Evolutionary conservation across 2,888 invertebrate genomes (phyloP).

Genomic region (Brenthis ino): DNA sequence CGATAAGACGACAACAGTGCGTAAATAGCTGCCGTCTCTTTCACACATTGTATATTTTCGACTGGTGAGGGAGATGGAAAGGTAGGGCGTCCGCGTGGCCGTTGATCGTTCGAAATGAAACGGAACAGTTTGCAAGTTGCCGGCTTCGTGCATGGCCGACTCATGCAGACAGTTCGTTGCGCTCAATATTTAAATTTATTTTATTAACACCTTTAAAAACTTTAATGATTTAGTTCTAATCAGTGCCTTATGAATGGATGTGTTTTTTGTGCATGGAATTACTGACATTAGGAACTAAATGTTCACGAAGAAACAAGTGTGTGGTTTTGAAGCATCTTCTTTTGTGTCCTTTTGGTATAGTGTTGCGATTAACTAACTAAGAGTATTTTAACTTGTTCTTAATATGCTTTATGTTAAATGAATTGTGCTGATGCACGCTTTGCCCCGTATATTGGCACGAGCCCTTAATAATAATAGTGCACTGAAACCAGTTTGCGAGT

Average conservation of each 20-base stretch:
- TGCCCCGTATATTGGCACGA: constrained; percentile 76
- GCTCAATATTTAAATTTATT: constrained; percentile 71
- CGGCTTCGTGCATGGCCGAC: constrained; percentile 76
- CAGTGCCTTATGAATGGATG: constrained; percentile 79
- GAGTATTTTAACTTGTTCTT: constrained; percentile 55
- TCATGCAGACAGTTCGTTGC: constrained; percentile 69
- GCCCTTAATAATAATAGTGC: constrained; percentile 81
- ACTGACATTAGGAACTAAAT: constrained; percentile 56
- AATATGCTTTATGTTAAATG: constrained; percentile 61
- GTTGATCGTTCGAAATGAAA: constrained; percentile 71
- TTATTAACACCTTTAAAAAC: constrained; percentile 58
- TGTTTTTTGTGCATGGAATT: constrained; percentile 76
- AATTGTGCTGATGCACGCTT: constrained; percentile 66
- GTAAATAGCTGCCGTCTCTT: constrained; percentile 59
- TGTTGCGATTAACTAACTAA: constrained; percentile 57
- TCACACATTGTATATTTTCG: constrained; percentile 54
- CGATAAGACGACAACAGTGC: constrained; percentile 69
- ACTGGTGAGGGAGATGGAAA: constrained; percentile 70
- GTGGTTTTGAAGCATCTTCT: constrained; percentile 64
- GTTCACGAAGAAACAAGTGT: constrained; percentile 55
- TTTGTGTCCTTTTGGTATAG: constrained; percentile 79
- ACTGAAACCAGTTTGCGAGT: constrained; percentile 79
- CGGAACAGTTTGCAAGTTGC: constrained; percentile 80
- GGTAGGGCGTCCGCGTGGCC: constrained; percentile 77
- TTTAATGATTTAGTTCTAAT: constrained; percentile 55